Percentiles rank a stretch among this genome's conserved stretches.
phyloP scores from a whole-genome alignment of 23 tunicate species.

The Styela clava region DNA sequence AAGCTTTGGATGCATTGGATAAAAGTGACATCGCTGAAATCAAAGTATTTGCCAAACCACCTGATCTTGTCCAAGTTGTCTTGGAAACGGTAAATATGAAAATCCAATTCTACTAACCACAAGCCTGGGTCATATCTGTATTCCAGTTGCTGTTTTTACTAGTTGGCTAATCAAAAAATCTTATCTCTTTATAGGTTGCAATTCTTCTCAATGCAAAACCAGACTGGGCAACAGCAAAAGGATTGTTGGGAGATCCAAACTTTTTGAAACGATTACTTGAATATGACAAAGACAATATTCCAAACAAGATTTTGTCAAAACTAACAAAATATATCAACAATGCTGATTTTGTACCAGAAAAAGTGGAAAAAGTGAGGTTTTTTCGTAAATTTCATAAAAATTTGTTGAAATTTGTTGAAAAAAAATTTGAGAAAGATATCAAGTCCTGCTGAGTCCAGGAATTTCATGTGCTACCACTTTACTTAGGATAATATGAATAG shows the following conservation, averaged over 20 bases:
- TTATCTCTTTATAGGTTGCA: constrained; percentile 46
- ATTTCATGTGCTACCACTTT: no score
- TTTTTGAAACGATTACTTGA: constrained; percentile 76
- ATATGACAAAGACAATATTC: constrained; percentile 96
- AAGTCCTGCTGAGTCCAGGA: no score
- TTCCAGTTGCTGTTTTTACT: not conserved
- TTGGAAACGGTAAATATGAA: constrained; percentile 76
- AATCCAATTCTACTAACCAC: not conserved
- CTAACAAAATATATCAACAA: constrained; percentile 81
- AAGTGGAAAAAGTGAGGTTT: constrained; percentile 74
- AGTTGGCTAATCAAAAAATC: not conserved
- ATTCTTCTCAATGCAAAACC: constrained; percentile 72
- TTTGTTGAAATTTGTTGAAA: not conserved
- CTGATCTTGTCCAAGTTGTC: constrained; percentile 89
- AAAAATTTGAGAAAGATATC: no score
- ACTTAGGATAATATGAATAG: no score
- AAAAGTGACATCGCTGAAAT: constrained; percentile 94
- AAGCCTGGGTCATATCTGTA: not conserved
- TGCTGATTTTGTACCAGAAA: constrained; percentile 94
- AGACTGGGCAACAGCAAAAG: constrained; percentile 93
- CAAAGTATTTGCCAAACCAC: constrained; percentile 92
- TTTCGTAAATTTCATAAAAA: not conserved
- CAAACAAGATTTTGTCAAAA: constrained; percentile 54
- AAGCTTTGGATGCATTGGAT: constrained; percentile 90
- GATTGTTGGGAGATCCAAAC: constrained; percentile 77